Base-by-base conservation (phyloP, 2,113 vertebrate species). In the Piaya cayana region DNA sequence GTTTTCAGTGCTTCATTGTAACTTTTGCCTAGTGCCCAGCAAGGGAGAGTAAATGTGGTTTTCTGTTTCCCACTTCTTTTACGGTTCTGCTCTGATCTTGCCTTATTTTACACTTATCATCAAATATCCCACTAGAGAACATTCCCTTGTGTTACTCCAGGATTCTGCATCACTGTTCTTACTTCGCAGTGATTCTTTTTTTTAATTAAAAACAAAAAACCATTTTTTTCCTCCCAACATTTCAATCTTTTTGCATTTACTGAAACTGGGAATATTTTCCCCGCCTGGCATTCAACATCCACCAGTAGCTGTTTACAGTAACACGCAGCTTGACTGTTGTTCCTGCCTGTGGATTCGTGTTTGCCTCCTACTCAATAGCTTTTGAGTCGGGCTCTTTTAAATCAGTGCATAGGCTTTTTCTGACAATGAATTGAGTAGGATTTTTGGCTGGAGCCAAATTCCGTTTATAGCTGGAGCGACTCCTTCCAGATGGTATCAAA, bases 401-500 rank as follows among this genome's bases (percentile, higher is more conserved):
- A 69, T 50, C 39, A 52, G n/a, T 79, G 67, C 56, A 60, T 52
- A 21, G 47, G 60, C 43, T 80, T 75, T 19, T 64, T 55, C 60
- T 82, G 72, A 78, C 86, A 84, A 70, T 53, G 67, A 74, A 21
- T 83, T 7, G 36, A 80, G 88, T 62, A 29, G 6, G 58, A 36
- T 49, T 82, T 90, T 91, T 93, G 53, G 45, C 53, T 76, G 65
- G 72, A 82, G n/a, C 27, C 53, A 72, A 71, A 69, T 75, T 82
- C 55, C 62, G 17, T 76, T 90, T 92, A 59, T 83, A 86, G 50
- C 68, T 70, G 3, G 39, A 90, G 59, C 42, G 76, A 80, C 42
- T 92, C 78, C 26, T 29, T 82, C 78, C 84, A 85, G 78, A 91
- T 97, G 84, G 84, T 82, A 34, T 65, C 50, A 70, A 84, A 69